Base-by-base conservation (phyloP, 2,797 vertebrate species). In the Merluccius polli region DNA sequence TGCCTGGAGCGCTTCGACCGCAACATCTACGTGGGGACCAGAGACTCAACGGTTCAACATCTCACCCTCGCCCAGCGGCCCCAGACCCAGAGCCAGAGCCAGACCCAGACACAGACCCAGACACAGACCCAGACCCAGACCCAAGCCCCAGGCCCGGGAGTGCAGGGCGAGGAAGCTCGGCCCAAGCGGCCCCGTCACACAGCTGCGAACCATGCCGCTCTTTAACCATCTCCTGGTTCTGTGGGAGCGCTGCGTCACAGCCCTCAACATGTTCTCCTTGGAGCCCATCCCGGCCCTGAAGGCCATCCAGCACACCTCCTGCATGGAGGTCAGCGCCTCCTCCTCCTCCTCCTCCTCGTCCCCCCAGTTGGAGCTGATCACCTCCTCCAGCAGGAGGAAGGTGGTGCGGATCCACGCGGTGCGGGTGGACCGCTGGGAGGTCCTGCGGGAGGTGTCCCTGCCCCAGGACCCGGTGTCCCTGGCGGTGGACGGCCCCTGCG, bases 251-350 rank as follows among this genome's bases (percentile, higher is more conserved):
- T 87, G 89, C 63, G 1, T 94, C 52, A 78, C 70, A 1, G 89
- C 82, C 52, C 79, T 93, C 59, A 91, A 93, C 91, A 93, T 92
- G 92, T 92, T 93, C 87, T 93, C 89, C 79, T 80, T 91, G 35
- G 90, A 94, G 67, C 87, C 86, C 1, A 27, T 91, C 68, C 77
- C 83, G 0, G 33, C 75, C 6, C 79, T 93, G 77, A 91, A 91
- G 79, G 92, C 86, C 85, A 90, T 94, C 85, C 90, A 86, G 71
- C 86, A 92, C 0, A 84, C 92, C 29, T 87, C 89, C 35, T 73
- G 88, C 75, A 90, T 94, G 12, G 72, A 84, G 41, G 74, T 91
- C 21, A 18, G 16, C 44, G 4, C 4, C 44, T 15, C 1, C 59
- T 65, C 59, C 59, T 27, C 10, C 59, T 27, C 36, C 36, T 38